A percentile compares a stretch with the other conserved stretches of the same genome.
Conservation (phyloP, 2,888 invertebrate species). For the Stratiomys singularior region DNA sequence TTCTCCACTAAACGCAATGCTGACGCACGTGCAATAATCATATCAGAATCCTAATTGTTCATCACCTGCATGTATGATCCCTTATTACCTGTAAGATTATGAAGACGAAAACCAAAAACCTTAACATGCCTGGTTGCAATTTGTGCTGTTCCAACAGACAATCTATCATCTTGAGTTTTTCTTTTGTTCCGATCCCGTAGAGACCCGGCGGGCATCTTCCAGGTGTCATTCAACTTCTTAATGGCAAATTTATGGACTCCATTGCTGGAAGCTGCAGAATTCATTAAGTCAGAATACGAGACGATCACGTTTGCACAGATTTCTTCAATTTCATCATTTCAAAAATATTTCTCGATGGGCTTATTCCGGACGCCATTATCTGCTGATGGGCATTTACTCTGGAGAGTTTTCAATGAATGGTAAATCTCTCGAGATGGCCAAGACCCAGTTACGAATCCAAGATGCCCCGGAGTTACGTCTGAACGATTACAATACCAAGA, state of each 20-base stretch:
- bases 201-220: neutral
- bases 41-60: neutral
- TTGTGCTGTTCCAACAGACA: neutral
- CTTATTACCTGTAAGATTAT: neutral
- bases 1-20: too few relatives aligned
- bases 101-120: neutral
- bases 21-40: neutral
- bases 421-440: neutral
- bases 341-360: neutral
- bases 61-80: neutral
- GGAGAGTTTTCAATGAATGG: constrained; percentile 1
- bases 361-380: neutral
- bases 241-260: neutral
- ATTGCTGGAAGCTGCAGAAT: neutral
- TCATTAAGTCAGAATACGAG: neutral
- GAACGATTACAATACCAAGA: neutral
- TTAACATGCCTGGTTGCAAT: neutral
- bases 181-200: neutral
- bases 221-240: neutral
- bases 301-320: neutral
- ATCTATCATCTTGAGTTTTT: neutral
- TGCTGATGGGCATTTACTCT: neutral
- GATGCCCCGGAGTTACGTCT: neutral
- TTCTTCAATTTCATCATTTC: neutral
- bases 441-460: neutral